phyloP scores from a whole-genome alignment of 2,797 vertebrate genomes.

The Sebastes cheni region DNA sequence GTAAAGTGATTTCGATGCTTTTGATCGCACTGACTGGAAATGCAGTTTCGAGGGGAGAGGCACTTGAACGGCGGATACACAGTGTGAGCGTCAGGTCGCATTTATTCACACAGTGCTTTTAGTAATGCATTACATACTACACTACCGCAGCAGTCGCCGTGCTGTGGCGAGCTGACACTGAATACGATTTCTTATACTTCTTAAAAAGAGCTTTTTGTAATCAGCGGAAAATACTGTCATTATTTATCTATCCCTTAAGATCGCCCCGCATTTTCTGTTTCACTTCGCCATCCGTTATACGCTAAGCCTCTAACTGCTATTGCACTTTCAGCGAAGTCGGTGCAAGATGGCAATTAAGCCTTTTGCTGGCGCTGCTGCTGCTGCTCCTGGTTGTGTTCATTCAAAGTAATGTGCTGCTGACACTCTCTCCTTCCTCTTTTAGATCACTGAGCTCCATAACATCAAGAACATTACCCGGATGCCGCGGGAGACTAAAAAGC shows the following conservation, averaged over 20 bases:
- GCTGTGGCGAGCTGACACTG: not conserved
- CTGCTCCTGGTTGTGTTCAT: slow-evolving; percentile 47
- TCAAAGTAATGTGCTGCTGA: slow-evolving; percentile 59
- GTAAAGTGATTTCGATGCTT: slow-evolving; percentile 74
- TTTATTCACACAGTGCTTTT: slow-evolving; percentile 32
- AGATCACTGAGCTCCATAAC: slow-evolving; percentile 98
- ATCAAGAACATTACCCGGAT: slow-evolving; percentile 98
- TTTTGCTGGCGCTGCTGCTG: slow-evolving; percentile 21
- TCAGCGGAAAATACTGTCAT: slow-evolving; percentile 2
- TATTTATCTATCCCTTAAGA: slow-evolving; percentile 37
- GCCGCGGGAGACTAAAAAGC: slow-evolving; percentile 98
- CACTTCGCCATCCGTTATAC: slow-evolving; percentile 20
- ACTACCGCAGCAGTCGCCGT: not conserved
- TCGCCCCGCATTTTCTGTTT: slow-evolving; percentile 22
- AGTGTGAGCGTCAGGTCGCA: not conserved
- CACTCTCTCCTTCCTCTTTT: slow-evolving; percentile 72
- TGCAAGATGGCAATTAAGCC: slow-evolving; percentile 56
- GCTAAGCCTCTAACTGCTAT: slow-evolving; percentile 38
- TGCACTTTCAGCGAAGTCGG: slow-evolving; percentile 52
- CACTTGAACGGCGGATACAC: slow-evolving; percentile 25
- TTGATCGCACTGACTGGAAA: slow-evolving; percentile 62
- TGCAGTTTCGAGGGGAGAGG: slow-evolving; percentile 41
- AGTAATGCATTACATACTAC: not conserved
- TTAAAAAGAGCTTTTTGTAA: slow-evolving; percentile 25
- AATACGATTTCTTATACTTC: not conserved